Evolutionary conservation across 2,888 invertebrate species (phyloP), one percentile per base, ranked within the genome.

Genomic region (Epinotia nisella): DNA sequence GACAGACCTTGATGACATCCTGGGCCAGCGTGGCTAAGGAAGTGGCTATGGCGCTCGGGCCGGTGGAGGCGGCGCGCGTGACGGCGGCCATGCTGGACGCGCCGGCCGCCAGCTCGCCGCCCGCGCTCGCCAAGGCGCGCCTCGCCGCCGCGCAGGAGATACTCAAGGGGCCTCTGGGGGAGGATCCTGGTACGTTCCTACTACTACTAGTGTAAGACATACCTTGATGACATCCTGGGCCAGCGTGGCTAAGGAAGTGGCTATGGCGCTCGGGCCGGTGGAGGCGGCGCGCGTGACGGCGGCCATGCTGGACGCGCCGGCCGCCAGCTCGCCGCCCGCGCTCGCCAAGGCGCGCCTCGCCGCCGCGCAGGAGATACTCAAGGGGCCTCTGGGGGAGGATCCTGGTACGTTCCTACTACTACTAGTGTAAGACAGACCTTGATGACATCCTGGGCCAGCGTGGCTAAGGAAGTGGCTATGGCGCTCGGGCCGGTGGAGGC

Each of bases 21-120:
- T 96, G 98, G 82, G 96, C 97, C 39, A 96, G 96, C 41, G 97
- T 98, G 0, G 96, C 97, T 82, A 96, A 96, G 76, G 97, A 98
- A 81, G 94, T 98, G 1, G 95, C 95, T 3, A 95, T 95, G 15
- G 97, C 97, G 0, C 83, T 97, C 2, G 96, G 97, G 0, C 95
- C 96, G 0, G 94, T 96, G 10, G 98, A 98, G 82, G 97, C 97
- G 2, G 96, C 96, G 80, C 91, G 98, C 19, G 96, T 98, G 0
- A 93, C 95, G 0, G 95, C 96, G 7, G 95, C 96, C n/a, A 96
- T 98, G 94, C 89, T 98, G 75, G 97, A 97, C 85, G 96, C 96
- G 0, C 94, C 95, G 64, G 95, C 97, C 45, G 93, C 96, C 61
- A 90, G 90, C 17, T 94, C 95, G 1, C 95, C 96, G 15, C 94